phyloP scores from a whole-genome alignment of 2,888 invertebrate genomes.

The Drosophila quinaria region DNA sequence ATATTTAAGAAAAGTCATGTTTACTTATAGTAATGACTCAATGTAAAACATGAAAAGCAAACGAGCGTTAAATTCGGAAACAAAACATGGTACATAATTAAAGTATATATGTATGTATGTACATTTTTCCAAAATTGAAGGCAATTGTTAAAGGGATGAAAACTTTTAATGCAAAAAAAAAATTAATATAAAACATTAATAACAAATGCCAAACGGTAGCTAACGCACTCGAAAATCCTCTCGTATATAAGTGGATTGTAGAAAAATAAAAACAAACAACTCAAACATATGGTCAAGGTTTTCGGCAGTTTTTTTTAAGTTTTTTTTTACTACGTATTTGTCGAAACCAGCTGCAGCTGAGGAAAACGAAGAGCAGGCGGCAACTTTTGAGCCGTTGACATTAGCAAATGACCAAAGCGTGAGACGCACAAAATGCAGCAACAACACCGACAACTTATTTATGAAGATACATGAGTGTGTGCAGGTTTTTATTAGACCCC shows the following conservation, averaged over 20 bases:
- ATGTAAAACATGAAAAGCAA: constrained; percentile 42
- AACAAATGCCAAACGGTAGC: constrained; percentile 9
- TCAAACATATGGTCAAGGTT: constrained; percentile 75
- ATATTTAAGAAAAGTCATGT: constrained; percentile 65
- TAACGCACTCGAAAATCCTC: constrained; percentile 14
- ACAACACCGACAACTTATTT: constrained; percentile 44
- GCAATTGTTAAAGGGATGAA: constrained; percentile 8
- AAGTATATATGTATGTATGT: not conserved
- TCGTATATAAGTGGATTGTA: constrained; percentile 32
- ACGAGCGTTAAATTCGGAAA: constrained; percentile 28
- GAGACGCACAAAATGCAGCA: constrained; percentile 52
- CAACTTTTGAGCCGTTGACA: constrained; percentile 53
- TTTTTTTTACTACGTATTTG: constrained; percentile 12
- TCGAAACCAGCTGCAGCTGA: constrained; percentile 67
- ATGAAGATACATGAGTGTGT: constrained; percentile 19
- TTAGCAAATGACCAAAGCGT: constrained; percentile 58
- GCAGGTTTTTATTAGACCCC: constrained; percentile 25
- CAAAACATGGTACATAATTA: constrained; percentile 27
- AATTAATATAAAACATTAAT: not conserved
- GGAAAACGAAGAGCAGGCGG: constrained; percentile 44
- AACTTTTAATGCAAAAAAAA: constrained; percentile 29
- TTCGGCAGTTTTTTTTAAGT: constrained; percentile 27
- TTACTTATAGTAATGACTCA: constrained; percentile 59
- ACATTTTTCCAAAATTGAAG: constrained; percentile 9
- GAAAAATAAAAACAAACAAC: constrained; percentile 39